Conservation (phyloP, 53 echinoderm and acorn worm species). For the Temnopleurus reevesii region DNA sequence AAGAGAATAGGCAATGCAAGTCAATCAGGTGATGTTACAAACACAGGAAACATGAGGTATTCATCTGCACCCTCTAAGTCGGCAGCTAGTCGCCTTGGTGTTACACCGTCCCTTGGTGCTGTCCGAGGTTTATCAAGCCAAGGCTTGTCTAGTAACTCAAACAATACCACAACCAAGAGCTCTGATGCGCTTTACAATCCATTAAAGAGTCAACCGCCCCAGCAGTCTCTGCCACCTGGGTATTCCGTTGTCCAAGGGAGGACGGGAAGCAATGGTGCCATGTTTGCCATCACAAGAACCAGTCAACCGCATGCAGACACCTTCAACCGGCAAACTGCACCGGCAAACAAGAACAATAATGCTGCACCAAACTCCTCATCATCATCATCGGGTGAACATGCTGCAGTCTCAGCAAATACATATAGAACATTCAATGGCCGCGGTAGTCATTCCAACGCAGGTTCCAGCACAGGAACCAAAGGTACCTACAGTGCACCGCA, state of each 20-base stretch:
- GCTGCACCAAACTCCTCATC: neutral
- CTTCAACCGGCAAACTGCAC: neutral
- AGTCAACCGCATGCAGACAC: neutral
- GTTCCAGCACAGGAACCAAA: neutral
- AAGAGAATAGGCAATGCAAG: neutral
- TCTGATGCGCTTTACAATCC: neutral
- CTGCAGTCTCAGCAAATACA: neutral
- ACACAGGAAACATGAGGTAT: neutral
- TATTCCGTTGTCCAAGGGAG: neutral
- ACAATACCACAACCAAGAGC: neutral
- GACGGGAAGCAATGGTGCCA: neutral
- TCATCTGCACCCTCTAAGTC: neutral
- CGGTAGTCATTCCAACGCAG: neutral
- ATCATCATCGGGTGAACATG: neutral
- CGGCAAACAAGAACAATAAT: constrained; percentile 11
- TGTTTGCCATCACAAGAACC: constrained; percentile 29
- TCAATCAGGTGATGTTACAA: neutral
- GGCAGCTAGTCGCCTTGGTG: constrained; percentile 51
- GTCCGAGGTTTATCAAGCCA: neutral
- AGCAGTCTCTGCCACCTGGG: constrained; percentile 16
- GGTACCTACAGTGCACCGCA: neutral
- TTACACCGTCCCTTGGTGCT: constrained; percentile 15
- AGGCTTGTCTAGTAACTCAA: neutral
- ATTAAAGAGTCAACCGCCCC: neutral
- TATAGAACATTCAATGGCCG: neutral